Conservation (phyloP, 2,888 invertebrate species). For the Drosophila sordidula region DNA sequence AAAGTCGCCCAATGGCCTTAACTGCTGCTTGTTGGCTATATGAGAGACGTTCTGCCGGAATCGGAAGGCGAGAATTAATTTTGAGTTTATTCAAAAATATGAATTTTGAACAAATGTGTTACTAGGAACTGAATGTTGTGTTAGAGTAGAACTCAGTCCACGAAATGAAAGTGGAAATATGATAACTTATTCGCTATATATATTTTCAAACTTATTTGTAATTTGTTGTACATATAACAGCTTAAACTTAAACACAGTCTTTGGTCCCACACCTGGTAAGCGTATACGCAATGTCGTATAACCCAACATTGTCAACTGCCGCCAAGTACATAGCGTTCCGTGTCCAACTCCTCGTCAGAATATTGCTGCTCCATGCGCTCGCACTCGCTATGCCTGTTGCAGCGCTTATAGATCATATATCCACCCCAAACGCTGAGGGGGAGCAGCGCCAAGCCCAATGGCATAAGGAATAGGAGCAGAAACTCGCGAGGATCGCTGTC, state of each 20-base stretch:
- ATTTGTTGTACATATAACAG: constrained; percentile 9
- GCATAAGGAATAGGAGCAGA: constrained; percentile 83
- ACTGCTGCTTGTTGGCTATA: constrained; percentile 17
- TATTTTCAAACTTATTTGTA: not conserved
- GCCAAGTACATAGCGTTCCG: constrained; percentile 71
- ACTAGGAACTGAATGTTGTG: constrained; percentile 20
- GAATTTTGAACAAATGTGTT: constrained; percentile 58
- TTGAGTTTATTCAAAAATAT: constrained; percentile 57
- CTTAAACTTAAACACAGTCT: constrained; percentile 59
- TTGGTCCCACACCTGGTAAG: constrained; percentile 55
- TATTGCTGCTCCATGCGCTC: constrained; percentile 65
- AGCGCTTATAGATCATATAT: constrained; percentile 74
- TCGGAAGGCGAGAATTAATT: constrained; percentile 57
- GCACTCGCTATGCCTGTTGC: constrained; percentile 54
- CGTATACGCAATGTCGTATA: constrained; percentile 25
- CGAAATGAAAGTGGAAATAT: not conserved
- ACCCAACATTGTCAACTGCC: constrained; percentile 44
- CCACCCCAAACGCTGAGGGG: constrained; percentile 83
- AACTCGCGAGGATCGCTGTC: constrained; percentile 76
- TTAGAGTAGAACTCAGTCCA: not conserved
- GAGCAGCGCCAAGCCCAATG: constrained; percentile 80
- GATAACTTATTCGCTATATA: not conserved
- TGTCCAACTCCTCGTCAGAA: constrained; percentile 70
- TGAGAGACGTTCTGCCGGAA: constrained; percentile 38
- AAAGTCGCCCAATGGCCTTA: constrained; percentile 1